Evolutionary conservation across 35 echinoderm and acorn worm species (phyloP).

Genomic region (Holothuria glaberrima): DNA sequence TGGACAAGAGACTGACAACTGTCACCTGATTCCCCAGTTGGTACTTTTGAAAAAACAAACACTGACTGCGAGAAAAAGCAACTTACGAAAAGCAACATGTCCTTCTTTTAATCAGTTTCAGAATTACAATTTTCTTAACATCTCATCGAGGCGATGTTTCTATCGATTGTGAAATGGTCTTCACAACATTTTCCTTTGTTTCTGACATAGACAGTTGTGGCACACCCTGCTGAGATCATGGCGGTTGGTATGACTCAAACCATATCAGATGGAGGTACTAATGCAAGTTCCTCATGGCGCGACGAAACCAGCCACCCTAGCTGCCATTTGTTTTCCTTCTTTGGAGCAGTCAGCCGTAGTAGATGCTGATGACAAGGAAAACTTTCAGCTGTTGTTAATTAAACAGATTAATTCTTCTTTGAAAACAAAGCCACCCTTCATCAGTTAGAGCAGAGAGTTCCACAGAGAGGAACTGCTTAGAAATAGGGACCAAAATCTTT

Average conservation of each 20-base stretch:
- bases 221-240: conserved; percentile 12
- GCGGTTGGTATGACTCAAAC: conserved; percentile 36
- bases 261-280: not conserved
- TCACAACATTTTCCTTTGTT: conserved; percentile 23
- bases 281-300: not conserved
- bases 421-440: too few species aligned
- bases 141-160: not conserved
- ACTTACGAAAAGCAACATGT: too few species aligned
- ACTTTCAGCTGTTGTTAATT: conserved; percentile 37
- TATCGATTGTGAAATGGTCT: not conserved
- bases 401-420: not conserved
- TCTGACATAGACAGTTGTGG: conserved; percentile 7
- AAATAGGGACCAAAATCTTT: too few species aligned
- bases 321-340: not conserved
- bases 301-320: not conserved
- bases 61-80: too few species aligned
- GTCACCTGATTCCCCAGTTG: too few species aligned
- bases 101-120: too few species aligned
- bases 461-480: too few species aligned
- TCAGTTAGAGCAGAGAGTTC: too few species aligned
- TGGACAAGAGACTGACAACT: too few species aligned
- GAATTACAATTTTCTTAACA: too few species aligned
- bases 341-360: not conserved
- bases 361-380: not conserved
- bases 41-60: too few species aligned